A percentile compares a stretch with the other conserved stretches of the same genome.
These are phyloP conservation scores for Malthinus flaveolus DNA, from an alignment of 2,888 invertebrate genomes.

Conservation along the genomic window DNA sequence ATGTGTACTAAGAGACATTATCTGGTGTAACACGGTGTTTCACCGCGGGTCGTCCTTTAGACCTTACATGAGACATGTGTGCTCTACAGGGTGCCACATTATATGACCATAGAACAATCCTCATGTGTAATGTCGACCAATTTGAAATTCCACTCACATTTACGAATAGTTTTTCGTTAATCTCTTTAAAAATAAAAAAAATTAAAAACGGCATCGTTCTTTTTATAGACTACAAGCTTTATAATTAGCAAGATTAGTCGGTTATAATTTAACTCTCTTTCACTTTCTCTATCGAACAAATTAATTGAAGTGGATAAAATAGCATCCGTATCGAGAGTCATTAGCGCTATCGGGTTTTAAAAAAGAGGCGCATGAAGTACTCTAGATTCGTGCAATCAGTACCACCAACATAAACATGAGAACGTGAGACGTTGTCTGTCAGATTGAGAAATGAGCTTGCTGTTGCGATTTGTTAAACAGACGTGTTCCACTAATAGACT, in stretches of 20 bases:
- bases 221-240: background rate
- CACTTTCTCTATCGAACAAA: conserved; percentile 43
- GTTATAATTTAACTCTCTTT: conserved; percentile 24
- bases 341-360: conserved; percentile 48
- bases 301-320: conserved; percentile 50
- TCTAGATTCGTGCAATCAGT: conserved; percentile 44
- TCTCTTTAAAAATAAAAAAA: background rate
- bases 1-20: conserved; percentile 32
- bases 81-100: conserved; percentile 37
- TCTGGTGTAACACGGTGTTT: conserved; percentile 41
- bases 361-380: conserved; percentile 30
- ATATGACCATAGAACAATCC: conserved; percentile 37
- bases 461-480: conserved; percentile 43
- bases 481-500: conserved; percentile 43
- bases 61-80: conserved; percentile 37
- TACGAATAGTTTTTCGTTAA: background rate
- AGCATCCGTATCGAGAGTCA: conserved; percentile 46
- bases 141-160: conserved; percentile 32
- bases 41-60: conserved; percentile 36
- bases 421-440: conserved; percentile 44
- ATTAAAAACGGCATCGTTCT: background rate
- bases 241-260: conserved; percentile 8
- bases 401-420: conserved; percentile 44
- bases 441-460: conserved; percentile 44
- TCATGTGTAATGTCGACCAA: conserved; percentile 34